Evolutionary conservation across 2,797 vertebrate species (phyloP).

Genomic region (Sebastes vulpes): DNA sequence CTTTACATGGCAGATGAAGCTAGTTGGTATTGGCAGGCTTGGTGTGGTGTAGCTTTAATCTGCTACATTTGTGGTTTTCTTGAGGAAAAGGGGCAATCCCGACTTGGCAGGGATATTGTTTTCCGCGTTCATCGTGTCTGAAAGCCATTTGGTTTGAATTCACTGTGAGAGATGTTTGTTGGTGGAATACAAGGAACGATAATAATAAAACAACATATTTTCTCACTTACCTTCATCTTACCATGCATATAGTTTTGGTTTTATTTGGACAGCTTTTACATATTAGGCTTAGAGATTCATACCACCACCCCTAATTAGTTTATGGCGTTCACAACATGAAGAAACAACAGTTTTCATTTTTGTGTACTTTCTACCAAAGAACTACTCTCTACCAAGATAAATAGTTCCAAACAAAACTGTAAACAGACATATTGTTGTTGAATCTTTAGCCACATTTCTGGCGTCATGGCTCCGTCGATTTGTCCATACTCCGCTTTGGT

Average conservation of each 20-base stretch:
- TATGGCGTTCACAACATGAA: background rate
- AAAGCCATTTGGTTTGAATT: constrained; percentile 47
- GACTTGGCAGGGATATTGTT: constrained; percentile 27
- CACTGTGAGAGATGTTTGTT: constrained; percentile 9
- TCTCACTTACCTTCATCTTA: background rate
- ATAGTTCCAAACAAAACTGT: background rate
- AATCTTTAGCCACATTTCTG: background rate
- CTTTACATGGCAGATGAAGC: constrained; percentile 57
- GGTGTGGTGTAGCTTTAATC: constrained; percentile 38
- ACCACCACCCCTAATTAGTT: background rate
- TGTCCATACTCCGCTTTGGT: background rate
- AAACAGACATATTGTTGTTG: background rate
- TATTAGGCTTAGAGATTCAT: background rate
- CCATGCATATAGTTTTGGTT: background rate
- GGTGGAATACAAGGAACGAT: background rate
- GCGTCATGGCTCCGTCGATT: background rate
- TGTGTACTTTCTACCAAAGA: background rate
- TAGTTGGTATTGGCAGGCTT: constrained; percentile 41
- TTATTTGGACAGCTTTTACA: background rate
- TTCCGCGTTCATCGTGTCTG: background rate
- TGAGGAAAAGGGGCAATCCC: constrained; percentile 36
- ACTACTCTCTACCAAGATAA: background rate
- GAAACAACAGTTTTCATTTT: background rate
- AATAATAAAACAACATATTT: background rate
- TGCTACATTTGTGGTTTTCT: constrained; percentile 47